Base-by-base conservation (phyloP, 2,113 vertebrate genomes). In the Toxostoma redivivum region DNA sequence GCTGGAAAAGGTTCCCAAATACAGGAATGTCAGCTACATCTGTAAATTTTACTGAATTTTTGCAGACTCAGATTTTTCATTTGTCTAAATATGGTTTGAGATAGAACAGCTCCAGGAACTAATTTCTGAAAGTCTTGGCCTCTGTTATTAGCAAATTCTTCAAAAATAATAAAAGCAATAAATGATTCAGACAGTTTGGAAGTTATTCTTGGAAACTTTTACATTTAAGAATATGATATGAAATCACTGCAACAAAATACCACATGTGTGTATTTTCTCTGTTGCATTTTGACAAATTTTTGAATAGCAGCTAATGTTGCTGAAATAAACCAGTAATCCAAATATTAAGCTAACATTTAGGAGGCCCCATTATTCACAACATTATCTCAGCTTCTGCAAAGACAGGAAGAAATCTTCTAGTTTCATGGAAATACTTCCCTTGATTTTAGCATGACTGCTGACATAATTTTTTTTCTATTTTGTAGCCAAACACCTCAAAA, bases 111-210 rank as follows among this genome's bases (percentile, higher is more conserved):
- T 81, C 82, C 24, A 5, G 54, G 71, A 92, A 88, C 40, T 28
- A 53, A 74, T 37, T 92, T 93, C 64, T 90, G 44, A 79, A 80
- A 92, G 56, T 81, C 76, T 57, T 97, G 93, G 87, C 84, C 79
- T 86, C 65, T 58, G 57, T 76, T 93, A 92, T 82, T 86, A 92
- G 51, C 22, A 82, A n/a, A 70, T 53, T 90, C 70, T 72, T 92
- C 47, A 96, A 94, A 95, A 95, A 88, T 86, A 95, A 77, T 83
- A 94, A 77, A 94, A 91, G 20, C 38, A 92, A 84, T 72, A 86
- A 78, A 90, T 79, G 80, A 94, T 91, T 95, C 91, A 94, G 95
- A 66, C 56, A 69, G 54, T 62, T 81, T 94, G 80, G 79, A 95
- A 86, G 57, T 86, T 92, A 81, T 58, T 73, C 51, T 88, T 95